These are phyloP conservation scores for Macaria notata DNA, from an alignment of 2,888 invertebrate species.

Conservation along the genomic window DNA sequence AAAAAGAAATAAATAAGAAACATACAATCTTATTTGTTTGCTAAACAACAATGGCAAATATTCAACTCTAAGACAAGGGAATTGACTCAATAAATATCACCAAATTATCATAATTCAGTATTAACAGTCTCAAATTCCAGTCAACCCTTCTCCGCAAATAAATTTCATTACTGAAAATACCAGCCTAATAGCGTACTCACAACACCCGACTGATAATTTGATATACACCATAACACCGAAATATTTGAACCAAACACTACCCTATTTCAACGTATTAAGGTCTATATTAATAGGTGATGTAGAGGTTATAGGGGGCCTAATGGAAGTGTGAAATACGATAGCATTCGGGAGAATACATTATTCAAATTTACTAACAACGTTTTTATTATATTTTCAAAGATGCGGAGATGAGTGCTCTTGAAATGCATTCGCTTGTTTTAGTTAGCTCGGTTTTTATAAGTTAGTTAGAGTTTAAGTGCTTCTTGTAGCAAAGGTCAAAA, in stretches of 20 bases:
- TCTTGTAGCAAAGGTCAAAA: too few species aligned
- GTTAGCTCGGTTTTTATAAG: background rate
- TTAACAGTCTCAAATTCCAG: slow-evolving; percentile 22
- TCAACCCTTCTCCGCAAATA: slow-evolving; percentile 43
- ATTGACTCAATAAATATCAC: slow-evolving; percentile 12
- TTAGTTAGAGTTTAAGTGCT: too few species aligned
- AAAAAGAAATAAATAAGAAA: too few species aligned
- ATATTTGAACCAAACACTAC: slow-evolving; percentile 28
- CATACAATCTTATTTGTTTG: background rate
- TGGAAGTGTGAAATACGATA: slow-evolving; percentile 72
- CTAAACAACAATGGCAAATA: background rate
- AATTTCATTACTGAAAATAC: slow-evolving; percentile 50
- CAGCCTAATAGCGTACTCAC: slow-evolving; percentile 45
- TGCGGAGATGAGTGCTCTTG: slow-evolving; percentile 35
- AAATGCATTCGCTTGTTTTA: slow-evolving; percentile 4
- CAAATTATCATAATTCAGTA: slow-evolving; percentile 24
- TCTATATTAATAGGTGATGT: slow-evolving; percentile 31
- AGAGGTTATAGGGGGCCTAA: slow-evolving; percentile 52
- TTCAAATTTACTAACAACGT: slow-evolving; percentile 64
- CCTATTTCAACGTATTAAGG: slow-evolving; percentile 23
- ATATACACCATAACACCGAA: slow-evolving; percentile 38
- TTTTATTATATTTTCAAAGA: slow-evolving; percentile 50
- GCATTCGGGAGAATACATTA: slow-evolving; percentile 64
- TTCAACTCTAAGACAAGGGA: slow-evolving; percentile 1
- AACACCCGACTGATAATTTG: slow-evolving; percentile 53